A percentile compares a stretch with the other conserved stretches of the same genome.
phyloP scores from a whole-genome alignment of 2,888 invertebrate species.

The Parnassius smintheus region DNA sequence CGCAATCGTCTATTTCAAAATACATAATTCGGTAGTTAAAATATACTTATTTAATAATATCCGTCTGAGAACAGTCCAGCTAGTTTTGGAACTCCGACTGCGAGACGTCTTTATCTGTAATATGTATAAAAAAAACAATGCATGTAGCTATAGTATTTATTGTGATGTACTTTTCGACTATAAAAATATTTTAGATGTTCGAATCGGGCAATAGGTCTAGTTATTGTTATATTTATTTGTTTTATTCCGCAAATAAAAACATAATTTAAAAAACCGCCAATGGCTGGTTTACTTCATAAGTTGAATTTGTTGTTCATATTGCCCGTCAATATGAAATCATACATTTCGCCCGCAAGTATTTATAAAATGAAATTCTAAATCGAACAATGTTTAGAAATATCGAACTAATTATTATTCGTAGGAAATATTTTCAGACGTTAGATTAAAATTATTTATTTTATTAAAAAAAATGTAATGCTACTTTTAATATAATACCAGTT shows the following conservation, averaged over 20 bases:
- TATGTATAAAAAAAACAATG: conserved; percentile 22
- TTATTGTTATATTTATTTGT: conserved; percentile 44
- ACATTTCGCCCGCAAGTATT: conserved; percentile 39
- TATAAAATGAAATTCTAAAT: conserved; percentile 63
- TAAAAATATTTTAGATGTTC: conserved; percentile 50
- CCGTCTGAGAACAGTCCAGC: neutral
- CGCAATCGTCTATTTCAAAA: conserved; percentile 13
- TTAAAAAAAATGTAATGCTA: conserved; percentile 46
- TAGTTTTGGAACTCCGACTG: neutral
- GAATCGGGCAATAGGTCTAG: conserved; percentile 46
- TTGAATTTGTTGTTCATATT: conserved; percentile 54
- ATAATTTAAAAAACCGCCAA: conserved; percentile 2
- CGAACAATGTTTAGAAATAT: conserved; percentile 55
- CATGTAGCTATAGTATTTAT: conserved; percentile 72
- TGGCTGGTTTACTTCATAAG: neutral
- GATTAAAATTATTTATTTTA: conserved; percentile 59
- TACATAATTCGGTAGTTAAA: conserved; percentile 2
- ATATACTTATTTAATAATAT: neutral
- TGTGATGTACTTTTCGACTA: conserved; percentile 69
- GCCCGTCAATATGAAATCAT: conserved; percentile 50
- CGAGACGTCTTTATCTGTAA: conserved; percentile 18
- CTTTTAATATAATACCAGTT: conserved; percentile 50
- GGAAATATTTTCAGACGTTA: conserved; percentile 34
- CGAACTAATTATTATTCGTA: conserved; percentile 32
- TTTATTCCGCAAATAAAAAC: conserved; percentile 36